Conservation (phyloP, 1,140 invertebrate genomes). For the Pararge aegeria region DNA sequence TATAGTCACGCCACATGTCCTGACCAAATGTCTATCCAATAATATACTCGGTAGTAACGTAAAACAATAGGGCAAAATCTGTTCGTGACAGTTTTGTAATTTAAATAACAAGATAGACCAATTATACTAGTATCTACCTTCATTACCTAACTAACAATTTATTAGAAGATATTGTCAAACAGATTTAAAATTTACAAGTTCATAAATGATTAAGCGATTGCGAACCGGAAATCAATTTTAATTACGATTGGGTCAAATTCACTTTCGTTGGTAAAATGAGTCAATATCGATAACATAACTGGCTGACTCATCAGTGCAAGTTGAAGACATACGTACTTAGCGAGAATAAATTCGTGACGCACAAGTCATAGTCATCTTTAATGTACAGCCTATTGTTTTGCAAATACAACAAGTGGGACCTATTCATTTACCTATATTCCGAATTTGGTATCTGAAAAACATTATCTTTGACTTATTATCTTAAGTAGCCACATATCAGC, state of each 20-base stretch:
- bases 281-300: conserved; percentile 50
- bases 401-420: conserved; percentile 20
- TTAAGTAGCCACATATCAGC: too few relatives aligned
- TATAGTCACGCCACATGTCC: conserved; percentile 50
- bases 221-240: neutral
- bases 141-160: neutral
- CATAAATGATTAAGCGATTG: conserved; percentile 2
- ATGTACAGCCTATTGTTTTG: conserved; percentile 32
- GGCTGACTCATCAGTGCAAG: conserved; percentile 58
- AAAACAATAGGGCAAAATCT: neutral
- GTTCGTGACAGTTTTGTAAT: neutral
- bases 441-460: too few relatives aligned
- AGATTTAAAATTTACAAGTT: neutral
- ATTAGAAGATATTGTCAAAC: neutral
- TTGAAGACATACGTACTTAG: conserved; percentile 35
- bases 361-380: conserved; percentile 33
- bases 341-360: conserved; percentile 58
- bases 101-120: too few relatives aligned
- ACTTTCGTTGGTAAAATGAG: conserved; percentile 46
- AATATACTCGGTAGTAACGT: conserved; percentile 5
- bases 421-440: neutral
- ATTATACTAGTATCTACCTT: too few relatives aligned
- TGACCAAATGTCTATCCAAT: conserved; percentile 34
- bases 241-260: neutral
- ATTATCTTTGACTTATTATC: too few relatives aligned